Percentiles rank a stretch among this genome's conserved stretches.
These are phyloP conservation scores for Patagioenas fasciata DNA, from an alignment of 2,113 vertebrate species.

Conservation along the genomic window DNA sequence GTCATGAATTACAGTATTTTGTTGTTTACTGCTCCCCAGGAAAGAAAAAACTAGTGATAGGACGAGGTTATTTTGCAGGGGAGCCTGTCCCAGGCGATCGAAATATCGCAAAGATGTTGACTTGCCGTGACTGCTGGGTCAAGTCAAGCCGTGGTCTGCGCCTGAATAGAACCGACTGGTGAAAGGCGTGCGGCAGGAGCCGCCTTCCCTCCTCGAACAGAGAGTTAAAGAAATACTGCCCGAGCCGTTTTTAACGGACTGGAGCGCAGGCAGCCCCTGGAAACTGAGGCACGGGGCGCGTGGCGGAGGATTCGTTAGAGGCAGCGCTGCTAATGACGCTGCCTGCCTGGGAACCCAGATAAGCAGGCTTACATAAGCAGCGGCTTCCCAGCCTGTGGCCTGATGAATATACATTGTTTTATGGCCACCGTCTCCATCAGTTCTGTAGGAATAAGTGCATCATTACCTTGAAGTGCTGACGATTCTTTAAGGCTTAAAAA, in stretches of 20 bases:
- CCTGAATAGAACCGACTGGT: constrained; percentile 9
- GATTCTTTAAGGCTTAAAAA: constrained; percentile 69
- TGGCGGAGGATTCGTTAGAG: constrained; percentile 9
- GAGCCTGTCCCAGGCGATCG: background rate
- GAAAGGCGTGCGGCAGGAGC: constrained; percentile 54
- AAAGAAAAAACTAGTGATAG: constrained; percentile 19
- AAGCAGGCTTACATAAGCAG: constrained; percentile 60
- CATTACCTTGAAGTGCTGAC: constrained; percentile 55
- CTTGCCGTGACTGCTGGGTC: constrained; percentile 27
- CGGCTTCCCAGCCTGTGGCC: constrained; percentile 9
- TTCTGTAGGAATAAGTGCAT: constrained; percentile 66
- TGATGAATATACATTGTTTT: constrained; percentile 59
- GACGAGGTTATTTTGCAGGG: background rate
- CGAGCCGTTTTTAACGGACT: constrained; percentile 48
- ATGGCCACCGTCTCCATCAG: constrained; percentile 15
- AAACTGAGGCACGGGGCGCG: constrained; percentile 15
- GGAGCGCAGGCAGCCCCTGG: constrained; percentile 14
- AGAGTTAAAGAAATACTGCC: background rate
- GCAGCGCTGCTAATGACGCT: background rate
- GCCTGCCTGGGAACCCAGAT: constrained; percentile 43
- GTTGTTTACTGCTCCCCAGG: constrained; percentile 30
- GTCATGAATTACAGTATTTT: constrained; percentile 57
- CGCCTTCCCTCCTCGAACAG: constrained; percentile 32
- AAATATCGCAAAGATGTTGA: constrained; percentile 29
- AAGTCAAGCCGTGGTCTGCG: constrained; percentile 20